Conservation (phyloP, 2,113 vertebrate species). For the Colius striatus region DNA sequence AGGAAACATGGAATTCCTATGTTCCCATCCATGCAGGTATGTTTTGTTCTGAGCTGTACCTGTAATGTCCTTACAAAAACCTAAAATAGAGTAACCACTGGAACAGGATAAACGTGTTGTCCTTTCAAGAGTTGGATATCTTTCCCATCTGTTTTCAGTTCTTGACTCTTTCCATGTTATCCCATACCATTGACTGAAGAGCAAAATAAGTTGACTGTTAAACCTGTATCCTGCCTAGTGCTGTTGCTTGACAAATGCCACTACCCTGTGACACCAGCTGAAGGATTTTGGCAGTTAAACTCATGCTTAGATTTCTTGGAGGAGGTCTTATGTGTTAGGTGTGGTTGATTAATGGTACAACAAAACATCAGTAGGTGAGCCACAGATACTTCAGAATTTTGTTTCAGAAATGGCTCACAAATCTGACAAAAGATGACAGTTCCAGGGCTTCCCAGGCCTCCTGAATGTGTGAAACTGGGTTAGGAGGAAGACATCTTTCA, state of each 20-base stretch:
- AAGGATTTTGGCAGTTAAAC: neutral
- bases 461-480: neutral
- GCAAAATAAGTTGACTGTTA: neutral
- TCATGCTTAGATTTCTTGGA: neutral
- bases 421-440: neutral
- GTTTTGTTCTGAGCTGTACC: neutral
- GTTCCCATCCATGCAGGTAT: neutral
- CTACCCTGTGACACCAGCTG: neutral
- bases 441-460: neutral
- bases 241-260: conserved; percentile 4
- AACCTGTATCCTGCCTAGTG: neutral
- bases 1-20: neutral
- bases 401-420: neutral
- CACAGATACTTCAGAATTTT: neutral
- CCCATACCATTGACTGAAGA: neutral
- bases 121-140: neutral
- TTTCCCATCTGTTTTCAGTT: conserved; percentile 47
- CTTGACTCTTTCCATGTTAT: neutral
- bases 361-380: neutral
- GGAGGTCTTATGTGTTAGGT: neutral
- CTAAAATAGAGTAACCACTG: neutral
- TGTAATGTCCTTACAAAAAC: neutral
- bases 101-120: neutral
- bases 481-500: neutral
- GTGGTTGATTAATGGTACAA: neutral